Percentiles rank a stretch among this genome's conserved stretches.
Conservation (phyloP, 1,140 invertebrate genomes). For the Drosophila sproati region DNA sequence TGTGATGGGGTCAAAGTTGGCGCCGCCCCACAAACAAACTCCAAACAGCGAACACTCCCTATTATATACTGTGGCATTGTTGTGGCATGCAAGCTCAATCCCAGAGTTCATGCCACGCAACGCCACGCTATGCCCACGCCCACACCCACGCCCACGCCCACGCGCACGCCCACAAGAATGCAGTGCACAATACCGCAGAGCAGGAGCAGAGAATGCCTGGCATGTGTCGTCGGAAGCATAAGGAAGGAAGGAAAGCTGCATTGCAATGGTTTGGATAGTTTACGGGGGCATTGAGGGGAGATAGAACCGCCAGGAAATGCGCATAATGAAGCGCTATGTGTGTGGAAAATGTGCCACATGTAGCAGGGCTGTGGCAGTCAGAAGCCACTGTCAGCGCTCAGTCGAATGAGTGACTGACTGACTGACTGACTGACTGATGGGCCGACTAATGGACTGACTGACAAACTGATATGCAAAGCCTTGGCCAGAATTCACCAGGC, state of each 20-base stretch:
- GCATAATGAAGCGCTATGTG: conserved; percentile 71
- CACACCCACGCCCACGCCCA: not conserved
- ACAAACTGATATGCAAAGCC: conserved; percentile 7
- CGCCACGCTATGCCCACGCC: conserved; percentile 3
- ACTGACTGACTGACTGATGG: conserved; percentile 10
- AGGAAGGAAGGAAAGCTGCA: conserved; percentile 30
- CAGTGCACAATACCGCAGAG: conserved; percentile 3
- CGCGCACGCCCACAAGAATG: conserved; percentile 47
- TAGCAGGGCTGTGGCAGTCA: conserved; percentile 20
- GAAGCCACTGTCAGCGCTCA: conserved; percentile 31
- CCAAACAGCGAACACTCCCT: conserved; percentile 10
- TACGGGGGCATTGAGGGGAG: conserved; percentile 5
- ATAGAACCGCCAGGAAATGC: conserved; percentile 38
- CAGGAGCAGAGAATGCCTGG: conserved; percentile 26
- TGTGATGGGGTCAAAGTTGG: conserved; percentile 42
- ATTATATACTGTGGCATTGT: conserved; percentile 58
- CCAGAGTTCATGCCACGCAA: not conserved
- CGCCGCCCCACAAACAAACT: not conserved
- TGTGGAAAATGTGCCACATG: conserved; percentile 59
- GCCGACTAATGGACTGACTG: not conserved
- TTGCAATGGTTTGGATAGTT: not conserved
- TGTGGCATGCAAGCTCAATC: conserved; percentile 25
- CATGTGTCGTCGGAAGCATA: conserved; percentile 38
- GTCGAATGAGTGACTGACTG: conserved; percentile 4
- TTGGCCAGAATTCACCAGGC: not conserved